phyloP scores from a whole-genome alignment of 2,888 invertebrate species.

The Drosophila nr. medialis region DNA sequence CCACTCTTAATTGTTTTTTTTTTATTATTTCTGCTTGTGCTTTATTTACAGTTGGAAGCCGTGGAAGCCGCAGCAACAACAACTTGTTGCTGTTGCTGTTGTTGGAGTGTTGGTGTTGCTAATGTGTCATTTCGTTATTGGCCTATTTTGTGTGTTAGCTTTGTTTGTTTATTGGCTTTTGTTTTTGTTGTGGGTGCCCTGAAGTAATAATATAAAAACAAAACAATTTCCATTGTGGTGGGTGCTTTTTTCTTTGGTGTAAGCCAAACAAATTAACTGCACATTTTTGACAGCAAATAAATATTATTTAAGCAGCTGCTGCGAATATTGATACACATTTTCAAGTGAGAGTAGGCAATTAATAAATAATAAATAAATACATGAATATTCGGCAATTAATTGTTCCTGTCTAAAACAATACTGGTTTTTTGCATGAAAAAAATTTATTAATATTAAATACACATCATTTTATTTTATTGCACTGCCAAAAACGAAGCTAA shows the following conservation, averaged over 20 bases:
- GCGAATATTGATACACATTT: not conserved
- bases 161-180: not conserved
- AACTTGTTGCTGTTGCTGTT: conserved; percentile 8
- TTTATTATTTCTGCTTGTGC: conserved; percentile 10
- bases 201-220: conserved; percentile 18
- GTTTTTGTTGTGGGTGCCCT: conserved; percentile 32
- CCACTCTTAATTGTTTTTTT: conserved; percentile 1
- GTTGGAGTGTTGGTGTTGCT: conserved; percentile 14
- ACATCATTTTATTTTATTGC: conserved; percentile 60
- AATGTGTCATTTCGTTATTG: conserved; percentile 55
- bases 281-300: conserved; percentile 10
- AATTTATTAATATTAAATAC: conserved; percentile 1
- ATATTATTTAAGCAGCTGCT: not conserved
- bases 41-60: conserved; percentile 43
- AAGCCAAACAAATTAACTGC: conserved; percentile 15
- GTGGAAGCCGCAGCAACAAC: conserved; percentile 25
- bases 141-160: conserved; percentile 48
- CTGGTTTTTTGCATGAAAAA: not conserved
- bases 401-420: not conserved
- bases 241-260: conserved; percentile 9
- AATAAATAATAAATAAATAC: not conserved
- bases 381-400: not conserved
- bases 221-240: conserved; percentile 31
- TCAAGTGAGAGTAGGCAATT: not conserved
- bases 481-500: conserved; percentile 49